Base-by-base conservation (phyloP, 2,888 invertebrate genomes). In the Bruchidius siliquastri region DNA sequence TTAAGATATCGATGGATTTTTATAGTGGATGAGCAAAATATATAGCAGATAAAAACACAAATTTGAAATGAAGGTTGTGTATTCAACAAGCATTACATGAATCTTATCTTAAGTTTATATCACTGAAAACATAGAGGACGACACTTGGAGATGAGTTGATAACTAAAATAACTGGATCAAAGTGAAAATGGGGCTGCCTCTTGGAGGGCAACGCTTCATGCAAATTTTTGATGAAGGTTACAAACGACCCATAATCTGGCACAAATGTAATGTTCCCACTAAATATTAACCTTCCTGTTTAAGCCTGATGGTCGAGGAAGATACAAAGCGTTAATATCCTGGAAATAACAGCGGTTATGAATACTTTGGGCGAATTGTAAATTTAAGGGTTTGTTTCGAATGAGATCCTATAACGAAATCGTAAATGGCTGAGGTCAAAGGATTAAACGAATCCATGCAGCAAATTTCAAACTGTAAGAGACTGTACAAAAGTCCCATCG, bases 291-390 rank as follows among this genome's bases (percentile, higher is more conserved):
- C 13, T 49, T 49, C 49, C 49, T 49, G 49, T 49, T 49, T 49
- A 49, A 13, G 49, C 49, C 6, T 18, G 49, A 49, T 49, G 18
- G 6, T 18, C 18, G 8, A 13, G 13, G 49, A 49, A 49, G 69
- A 70, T 69, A 67, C 72, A 73, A 73, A 71, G 69, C 49, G 73
- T 73, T 73, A 73, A 73, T 73, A 73, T 73, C 73, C 73, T 73
- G 71, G 22, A 30, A 69, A 71, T 71, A 73, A 71, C 71, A 71
- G 70, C 71, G 73, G 71, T 73, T 73, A 73, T 73, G 71, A 66
- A 73, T 73, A 69, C 69, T 71, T 22, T 68, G 71, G 71, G 13
- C 49, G 49, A 49, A 49, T 49, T 49, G 49, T 49, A 13, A 49
- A 49, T 49, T 49, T 49, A 13, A 49, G 49, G 8, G 18, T 13